Evolutionary conservation across 1,140 invertebrate genomes (phyloP), one percentile per base, ranked within the genome.

Genomic region (Drosophila murphyi): DNA sequence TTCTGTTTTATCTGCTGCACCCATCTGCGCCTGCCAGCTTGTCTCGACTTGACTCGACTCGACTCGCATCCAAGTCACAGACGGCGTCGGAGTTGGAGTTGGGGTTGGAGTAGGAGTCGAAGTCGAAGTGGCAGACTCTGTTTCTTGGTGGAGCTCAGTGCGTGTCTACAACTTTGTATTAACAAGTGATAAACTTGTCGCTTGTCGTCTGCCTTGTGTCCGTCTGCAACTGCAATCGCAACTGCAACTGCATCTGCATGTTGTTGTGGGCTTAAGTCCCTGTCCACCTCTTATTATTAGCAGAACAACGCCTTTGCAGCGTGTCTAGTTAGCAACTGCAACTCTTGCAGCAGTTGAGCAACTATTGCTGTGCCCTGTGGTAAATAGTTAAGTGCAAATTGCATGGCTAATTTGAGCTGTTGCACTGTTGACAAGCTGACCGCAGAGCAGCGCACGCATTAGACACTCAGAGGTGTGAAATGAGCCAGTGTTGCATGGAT

Each of bases 301-400:
- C 34, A 34, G 7, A 8, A 8, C 37, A 39, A 78, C 75, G 81
- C 82, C 83, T 82, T 59, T 72, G 72, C 62, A 72, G 8, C 20
- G 56, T 8, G 29, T 61, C 20, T 39, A 7, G 20, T 8, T 61
- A 61, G 39, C 48, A 67, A 41, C 67, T 41, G 39, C 39, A 10
- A 43, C 8, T 48, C 20, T 50, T 29, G 10, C 48, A 32, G 5
- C 31, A 12, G 39, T 31, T 62, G 37, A 4, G 43, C 51, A 52
- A 45, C 45, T 57, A 4, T 35, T 51, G 55, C 59, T 43, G 48
- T 20, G 71, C 54, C 63, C 12, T 64, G 65, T 81, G 75, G 83
- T 68, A 87, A 82, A 82, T 87, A 69, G 80, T 80, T 88, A 88
- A 88, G 70, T 88, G 88, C 82, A 87, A 88, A 87, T 87, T 87